phyloP scores from a whole-genome alignment of 1,140 invertebrate species.

The Lepidurus packardi region DNA sequence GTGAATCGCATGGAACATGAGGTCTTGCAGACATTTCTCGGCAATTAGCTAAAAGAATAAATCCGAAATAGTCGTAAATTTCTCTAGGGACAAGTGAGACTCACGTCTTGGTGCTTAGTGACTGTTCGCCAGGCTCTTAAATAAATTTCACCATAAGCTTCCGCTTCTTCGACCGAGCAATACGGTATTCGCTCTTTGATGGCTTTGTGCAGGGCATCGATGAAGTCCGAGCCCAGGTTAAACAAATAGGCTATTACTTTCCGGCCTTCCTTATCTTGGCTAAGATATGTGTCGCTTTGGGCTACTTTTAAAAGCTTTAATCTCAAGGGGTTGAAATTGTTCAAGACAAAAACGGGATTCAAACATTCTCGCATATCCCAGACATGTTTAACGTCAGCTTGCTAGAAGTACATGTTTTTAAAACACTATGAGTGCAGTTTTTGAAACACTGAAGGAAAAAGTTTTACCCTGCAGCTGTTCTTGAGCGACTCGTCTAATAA shows the following conservation, averaged over 20 bases:
- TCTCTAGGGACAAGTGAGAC: background rate
- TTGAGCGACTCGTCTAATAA: background rate
- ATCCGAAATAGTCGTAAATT: no score
- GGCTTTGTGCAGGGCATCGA: conserved; percentile 7
- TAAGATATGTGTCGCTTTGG: background rate
- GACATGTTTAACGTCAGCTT: background rate
- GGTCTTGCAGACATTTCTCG: conserved; percentile 2
- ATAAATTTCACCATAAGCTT: background rate
- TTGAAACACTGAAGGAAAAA: no score
- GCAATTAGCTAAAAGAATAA: background rate
- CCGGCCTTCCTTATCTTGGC: background rate
- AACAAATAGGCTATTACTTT: background rate
- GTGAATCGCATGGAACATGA: background rate
- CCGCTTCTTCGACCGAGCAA: background rate
- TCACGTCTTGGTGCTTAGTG: background rate
- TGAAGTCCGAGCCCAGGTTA: background rate
- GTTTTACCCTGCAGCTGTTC: no score
- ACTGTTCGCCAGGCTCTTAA: background rate
- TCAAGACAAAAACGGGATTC: background rate
- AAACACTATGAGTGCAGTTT: no score
- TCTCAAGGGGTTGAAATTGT: background rate
- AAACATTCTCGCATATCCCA: background rate
- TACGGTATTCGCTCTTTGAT: background rate
- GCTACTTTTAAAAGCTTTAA: background rate
- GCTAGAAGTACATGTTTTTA: background rate